A percentile compares a stretch with the other conserved stretches of the same genome.
phyloP scores from a whole-genome alignment of 2,113 vertebrate species.

The Phyllopteryx taeniolatus region DNA sequence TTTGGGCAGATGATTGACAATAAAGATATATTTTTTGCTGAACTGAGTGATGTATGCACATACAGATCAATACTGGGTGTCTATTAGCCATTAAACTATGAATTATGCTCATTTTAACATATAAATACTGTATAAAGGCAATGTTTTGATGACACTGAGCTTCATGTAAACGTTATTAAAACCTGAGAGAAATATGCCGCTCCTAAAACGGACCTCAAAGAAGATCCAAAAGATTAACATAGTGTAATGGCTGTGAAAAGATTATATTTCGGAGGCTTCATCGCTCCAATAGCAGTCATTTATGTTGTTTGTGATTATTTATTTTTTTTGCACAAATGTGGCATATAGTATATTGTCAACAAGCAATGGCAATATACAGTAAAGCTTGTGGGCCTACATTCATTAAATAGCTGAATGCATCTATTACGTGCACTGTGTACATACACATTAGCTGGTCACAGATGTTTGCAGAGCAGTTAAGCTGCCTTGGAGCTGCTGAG shows the following conservation, averaged over 20 bases:
- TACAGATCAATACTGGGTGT: conserved; percentile 12
- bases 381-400: no score
- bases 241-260: neutral
- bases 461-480: conserved; percentile 52
- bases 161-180: no score
- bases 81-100: no score
- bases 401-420: conserved; percentile 13
- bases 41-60: neutral
- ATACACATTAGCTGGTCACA: conserved; percentile 43
- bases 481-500: conserved; percentile 51
- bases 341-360: neutral
- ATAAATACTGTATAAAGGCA: no score
- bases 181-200: no score
- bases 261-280: neutral
- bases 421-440: neutral
- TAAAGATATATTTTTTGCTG: no score
- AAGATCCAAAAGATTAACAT: neutral
- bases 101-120: no score
- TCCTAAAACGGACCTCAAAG: no score
- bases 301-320: neutral
- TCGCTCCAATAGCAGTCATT: neutral
- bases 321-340: neutral
- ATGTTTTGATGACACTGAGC: no score
- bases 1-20: no score
- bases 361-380: neutral